These are phyloP conservation scores for Oceanites oceanicus DNA, from an alignment of 2,113 vertebrate genomes.

Conservation along the genomic window DNA sequence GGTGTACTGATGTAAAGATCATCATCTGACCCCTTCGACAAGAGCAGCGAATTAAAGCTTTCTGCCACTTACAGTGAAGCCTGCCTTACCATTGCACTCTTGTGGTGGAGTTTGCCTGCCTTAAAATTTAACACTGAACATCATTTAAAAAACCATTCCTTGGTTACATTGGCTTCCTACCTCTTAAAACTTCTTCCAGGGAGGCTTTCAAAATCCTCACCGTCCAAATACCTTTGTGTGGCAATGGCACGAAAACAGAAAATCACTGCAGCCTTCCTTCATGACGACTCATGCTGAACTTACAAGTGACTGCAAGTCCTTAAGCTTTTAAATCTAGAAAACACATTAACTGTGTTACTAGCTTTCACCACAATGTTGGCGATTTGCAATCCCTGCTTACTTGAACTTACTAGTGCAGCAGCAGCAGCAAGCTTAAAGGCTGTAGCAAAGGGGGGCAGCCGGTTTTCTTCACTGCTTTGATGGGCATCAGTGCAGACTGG, in stretches of 20 bases:
- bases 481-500: fast-evolving
- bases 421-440: neutral
- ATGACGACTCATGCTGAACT: neutral
- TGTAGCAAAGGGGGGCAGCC: neutral
- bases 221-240: neutral
- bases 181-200: neutral
- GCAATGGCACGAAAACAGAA: neutral
- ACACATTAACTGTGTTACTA: neutral
- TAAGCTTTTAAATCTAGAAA: neutral
- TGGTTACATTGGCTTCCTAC: neutral
- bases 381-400: neutral
- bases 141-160: neutral
- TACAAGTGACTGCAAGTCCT: neutral
- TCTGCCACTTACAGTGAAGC: neutral
- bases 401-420: no score
- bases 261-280: neutral
- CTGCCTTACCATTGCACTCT: neutral
- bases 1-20: neutral
- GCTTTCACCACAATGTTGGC: neutral
- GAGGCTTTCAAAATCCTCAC: neutral
- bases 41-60: neutral
- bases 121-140: neutral
- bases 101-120: neutral
- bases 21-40: neutral
- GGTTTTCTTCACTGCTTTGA: neutral